Evolutionary conservation across 2,113 vertebrate genomes (phyloP).

Genomic region (Seriola aureovittata): DNA sequence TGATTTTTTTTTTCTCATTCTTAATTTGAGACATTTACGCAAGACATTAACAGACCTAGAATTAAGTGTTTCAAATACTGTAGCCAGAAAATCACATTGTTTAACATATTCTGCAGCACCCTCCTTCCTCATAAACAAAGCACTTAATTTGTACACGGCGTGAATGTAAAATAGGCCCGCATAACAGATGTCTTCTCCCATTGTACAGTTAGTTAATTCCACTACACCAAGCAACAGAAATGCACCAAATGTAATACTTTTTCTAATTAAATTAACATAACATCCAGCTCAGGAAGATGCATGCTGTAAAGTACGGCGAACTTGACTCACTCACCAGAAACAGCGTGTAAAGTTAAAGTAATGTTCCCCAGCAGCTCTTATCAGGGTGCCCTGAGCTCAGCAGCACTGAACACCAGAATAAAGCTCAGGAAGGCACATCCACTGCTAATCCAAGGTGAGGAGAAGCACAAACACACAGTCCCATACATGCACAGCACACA

Average conservation of each 20-base stretch:
- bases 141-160: slow-evolving; percentile 17
- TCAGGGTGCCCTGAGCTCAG: not conserved
- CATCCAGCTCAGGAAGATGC: not conserved
- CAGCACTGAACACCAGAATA: slow-evolving; percentile 2
- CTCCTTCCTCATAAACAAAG: not conserved
- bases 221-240: slow-evolving; percentile 13
- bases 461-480: slow-evolving; percentile 6
- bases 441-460: slow-evolving; percentile 19
- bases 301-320: slow-evolving; percentile 15
- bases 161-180: not conserved
- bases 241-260: not conserved
- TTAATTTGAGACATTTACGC: not conserved
- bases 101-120: not conserved
- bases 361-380: slow-evolving; percentile 9
- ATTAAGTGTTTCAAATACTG: slow-evolving; percentile 6
- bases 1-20: not conserved
- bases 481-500: slow-evolving; percentile 5
- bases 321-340: slow-evolving; percentile 7
- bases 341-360: not conserved
- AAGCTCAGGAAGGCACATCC: slow-evolving; percentile 17
- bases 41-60: slow-evolving; percentile 11
- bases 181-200: slow-evolving; percentile 7
- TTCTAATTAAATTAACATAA: not conserved
- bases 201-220: not conserved
- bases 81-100: not conserved